Conservation (phyloP, 2,888 invertebrate species). For the Aphidoletes aphidimyza region DNA sequence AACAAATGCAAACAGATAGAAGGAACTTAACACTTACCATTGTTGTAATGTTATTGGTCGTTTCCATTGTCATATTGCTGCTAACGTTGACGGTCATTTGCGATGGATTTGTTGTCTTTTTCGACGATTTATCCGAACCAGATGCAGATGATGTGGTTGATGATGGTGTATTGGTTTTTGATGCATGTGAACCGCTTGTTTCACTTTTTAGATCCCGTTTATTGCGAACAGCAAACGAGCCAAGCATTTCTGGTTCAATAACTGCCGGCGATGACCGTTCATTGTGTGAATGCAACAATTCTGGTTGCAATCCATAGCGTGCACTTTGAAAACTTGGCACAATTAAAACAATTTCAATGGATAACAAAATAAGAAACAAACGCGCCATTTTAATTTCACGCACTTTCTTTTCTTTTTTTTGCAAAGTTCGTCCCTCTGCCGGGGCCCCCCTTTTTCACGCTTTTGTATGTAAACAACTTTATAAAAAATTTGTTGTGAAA, state of each 20-base stretch:
- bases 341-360: not conserved
- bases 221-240: not conserved
- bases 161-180: not conserved
- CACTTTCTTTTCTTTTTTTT: not conserved
- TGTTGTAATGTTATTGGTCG: slow-evolving; percentile 7
- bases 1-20: not conserved
- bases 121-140: not conserved
- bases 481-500: not conserved
- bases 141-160: not conserved
- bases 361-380: not conserved
- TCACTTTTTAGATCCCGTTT: slow-evolving; percentile 11
- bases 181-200: not conserved
- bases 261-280: not conserved
- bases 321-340: slow-evolving; percentile 4
- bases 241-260: not conserved
- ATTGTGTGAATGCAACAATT: slow-evolving; percentile 15
- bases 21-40: slow-evolving; percentile 11
- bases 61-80: not conserved
- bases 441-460: not conserved
- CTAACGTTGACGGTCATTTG: not conserved
- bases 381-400: slow-evolving; percentile 16
- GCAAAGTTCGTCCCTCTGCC: slow-evolving; percentile 4
- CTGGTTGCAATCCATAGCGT: not conserved
- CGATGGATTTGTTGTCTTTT: not conserved
- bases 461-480: not conserved